Evolutionary conservation across 2,797 vertebrate genomes (phyloP).

Genomic region (Coluber constrictor): DNA sequence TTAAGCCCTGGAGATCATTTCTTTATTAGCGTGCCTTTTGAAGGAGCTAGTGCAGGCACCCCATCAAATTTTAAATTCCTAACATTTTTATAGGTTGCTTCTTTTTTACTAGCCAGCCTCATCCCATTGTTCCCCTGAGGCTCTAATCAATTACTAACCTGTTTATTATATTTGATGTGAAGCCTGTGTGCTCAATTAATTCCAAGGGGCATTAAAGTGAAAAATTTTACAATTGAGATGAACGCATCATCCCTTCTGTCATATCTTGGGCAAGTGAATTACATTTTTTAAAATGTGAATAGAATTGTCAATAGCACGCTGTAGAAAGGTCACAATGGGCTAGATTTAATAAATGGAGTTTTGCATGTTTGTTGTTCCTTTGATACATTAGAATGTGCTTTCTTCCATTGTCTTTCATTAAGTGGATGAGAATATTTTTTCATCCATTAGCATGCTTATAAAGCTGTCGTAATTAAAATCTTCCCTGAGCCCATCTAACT

Average conservation of each 20-base stretch:
- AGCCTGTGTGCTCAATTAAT: conserved; percentile 69
- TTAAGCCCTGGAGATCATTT: conserved; percentile 57
- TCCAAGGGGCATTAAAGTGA: conserved; percentile 67
- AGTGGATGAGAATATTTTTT: conserved; percentile 40
- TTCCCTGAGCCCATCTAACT: conserved; percentile 38
- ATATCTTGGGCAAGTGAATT: conserved; percentile 72
- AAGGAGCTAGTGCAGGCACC: conserved; percentile 43
- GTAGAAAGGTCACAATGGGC: conserved; percentile 71
- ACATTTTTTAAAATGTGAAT: conserved; percentile 73
- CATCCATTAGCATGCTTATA: conserved; percentile 31
- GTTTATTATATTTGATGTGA: conserved; percentile 65
- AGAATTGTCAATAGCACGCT: conserved; percentile 73
- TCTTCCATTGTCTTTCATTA: conserved; percentile 53
- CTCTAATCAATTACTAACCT: conserved; percentile 66
- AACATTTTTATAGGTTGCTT: conserved; percentile 59
- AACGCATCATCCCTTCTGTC: conserved; percentile 70
- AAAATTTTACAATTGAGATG: conserved; percentile 71
- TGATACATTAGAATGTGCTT: conserved; percentile 61
- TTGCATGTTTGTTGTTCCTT: conserved; percentile 53
- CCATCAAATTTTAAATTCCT: conserved; percentile 19
- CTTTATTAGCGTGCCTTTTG: conserved; percentile 58
- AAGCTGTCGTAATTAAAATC: conserved; percentile 35
- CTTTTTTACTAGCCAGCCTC: conserved; percentile 63
- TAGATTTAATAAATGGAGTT: conserved; percentile 62
- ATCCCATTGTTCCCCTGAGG: conserved; percentile 54